Evolutionary conservation across 92 coral and sea anemone genomes (phyloP), one percentile per base, ranked within the genome.

Genomic region (Palythoa grandis): DNA sequence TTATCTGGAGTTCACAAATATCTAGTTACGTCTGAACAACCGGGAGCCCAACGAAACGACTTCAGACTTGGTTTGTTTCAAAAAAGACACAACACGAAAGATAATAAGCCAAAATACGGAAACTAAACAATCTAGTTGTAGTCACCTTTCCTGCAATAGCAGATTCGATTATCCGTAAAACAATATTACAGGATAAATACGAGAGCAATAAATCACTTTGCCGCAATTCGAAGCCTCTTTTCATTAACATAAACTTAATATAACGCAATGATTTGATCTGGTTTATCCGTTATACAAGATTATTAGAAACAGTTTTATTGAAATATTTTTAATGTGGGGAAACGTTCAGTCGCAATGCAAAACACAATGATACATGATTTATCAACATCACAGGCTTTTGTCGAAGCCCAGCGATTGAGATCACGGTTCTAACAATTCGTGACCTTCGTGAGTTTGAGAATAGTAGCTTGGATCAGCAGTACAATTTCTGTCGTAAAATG

Each of bases 11-110:
- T 61, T 79, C 61, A 25, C 37, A 61, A 48, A 63, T 80, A 80
- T 80, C 74, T 43, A 14, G 47, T 80, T 80, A 65, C 85, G 85
- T 80, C 85, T 65, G 48, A 40, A 77, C 56, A 29, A 35, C 15
- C 22, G 12, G 24, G 38, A 22, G 54, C 70, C 19, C 65, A 79
- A 80, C 22, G 8, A 80, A 23, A 60, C 60, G n/a, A 66, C 57
- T 12, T 23, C n/a, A 52, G 47, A 50, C 37, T 13, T 40, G 53
- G 29, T n/a, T 17, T 43, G 15, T 66, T 65, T 65, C 54, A 9
- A 67, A 66, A 66, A 66, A 47, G 72, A 23, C 63, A 61, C 23
- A 61, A 66, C 5, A 25, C 14, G 7, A 14, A 11, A 43, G 29
- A 38, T 14, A 58, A 80, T 80, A 80, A 77, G 69, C 71, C n/a